These are phyloP conservation scores for Polyploca ridens DNA, from an alignment of 2,888 invertebrate species.

Conservation along the genomic window DNA sequence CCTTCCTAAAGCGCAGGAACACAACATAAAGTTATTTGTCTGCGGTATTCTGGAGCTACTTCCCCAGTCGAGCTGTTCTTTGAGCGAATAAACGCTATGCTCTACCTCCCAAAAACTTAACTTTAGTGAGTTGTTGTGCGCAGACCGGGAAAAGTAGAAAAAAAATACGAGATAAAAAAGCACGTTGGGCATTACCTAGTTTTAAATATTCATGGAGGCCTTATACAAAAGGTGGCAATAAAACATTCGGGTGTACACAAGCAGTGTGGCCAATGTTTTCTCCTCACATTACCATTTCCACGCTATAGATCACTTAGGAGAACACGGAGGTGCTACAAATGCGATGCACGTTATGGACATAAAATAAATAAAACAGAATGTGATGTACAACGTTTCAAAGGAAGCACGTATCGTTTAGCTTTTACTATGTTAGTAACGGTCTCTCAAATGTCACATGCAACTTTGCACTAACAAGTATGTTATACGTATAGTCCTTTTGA, in stretches of 20 bases:
- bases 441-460: background rate
- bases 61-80: no score
- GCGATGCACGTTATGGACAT: conserved; percentile 9
- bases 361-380: background rate
- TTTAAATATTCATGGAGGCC: background rate
- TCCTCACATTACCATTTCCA: conserved; percentile 8
- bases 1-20: no score
- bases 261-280: background rate
- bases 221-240: background rate
- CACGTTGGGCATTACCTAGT: no score
- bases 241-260: background rate
- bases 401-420: background rate
- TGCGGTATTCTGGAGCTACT: no score
- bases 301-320: conserved; percentile 10
- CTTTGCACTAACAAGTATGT: background rate
- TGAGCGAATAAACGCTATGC: no score
- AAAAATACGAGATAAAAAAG: no score
- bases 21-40: no score
- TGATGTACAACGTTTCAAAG: background rate
- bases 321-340: conserved; percentile 9
- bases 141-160: no score
- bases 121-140: no score
- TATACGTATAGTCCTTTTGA: background rate
- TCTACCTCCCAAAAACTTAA: no score
- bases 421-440: background rate